Conservation (phyloP, 2,113 vertebrate species). For the Mandrillus leucophaeus region DNA sequence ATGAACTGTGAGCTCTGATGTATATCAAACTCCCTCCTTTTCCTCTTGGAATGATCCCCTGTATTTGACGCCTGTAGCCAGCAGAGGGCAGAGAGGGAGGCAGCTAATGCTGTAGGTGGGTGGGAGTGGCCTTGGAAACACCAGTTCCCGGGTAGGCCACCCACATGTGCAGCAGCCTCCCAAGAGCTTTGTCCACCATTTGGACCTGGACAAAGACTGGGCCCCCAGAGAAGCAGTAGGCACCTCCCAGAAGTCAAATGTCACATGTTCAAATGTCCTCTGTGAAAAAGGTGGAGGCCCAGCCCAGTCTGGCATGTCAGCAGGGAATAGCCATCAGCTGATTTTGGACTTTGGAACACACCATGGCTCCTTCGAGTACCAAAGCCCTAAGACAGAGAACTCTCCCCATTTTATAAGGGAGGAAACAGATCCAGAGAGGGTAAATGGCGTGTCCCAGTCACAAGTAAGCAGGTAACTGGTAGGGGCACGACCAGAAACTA, state of each 20-base stretch:
- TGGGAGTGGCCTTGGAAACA: background rate
- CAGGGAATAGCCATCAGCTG: background rate
- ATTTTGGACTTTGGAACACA: background rate
- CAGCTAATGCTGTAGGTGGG: background rate
- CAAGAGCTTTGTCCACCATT: background rate
- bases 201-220: background rate
- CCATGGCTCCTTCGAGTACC: background rate
- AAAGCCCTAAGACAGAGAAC: background rate
- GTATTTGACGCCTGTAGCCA: conserved; percentile 17
- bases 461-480: background rate
- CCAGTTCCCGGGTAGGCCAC: background rate
- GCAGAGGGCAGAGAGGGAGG: conserved; percentile 53
- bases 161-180: background rate
- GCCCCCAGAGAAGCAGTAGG: background rate
- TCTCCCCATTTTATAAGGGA: background rate
- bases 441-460: background rate
- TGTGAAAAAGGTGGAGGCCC: background rate
- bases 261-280: background rate
- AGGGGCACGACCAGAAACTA: background rate
- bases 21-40: background rate
- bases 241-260: background rate
- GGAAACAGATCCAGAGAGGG: background rate
- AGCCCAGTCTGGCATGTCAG: background rate
- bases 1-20: background rate
- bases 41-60: background rate